phyloP scores from a whole-genome alignment of 2,113 vertebrate genomes.

The Notothenia coriiceps region DNA sequence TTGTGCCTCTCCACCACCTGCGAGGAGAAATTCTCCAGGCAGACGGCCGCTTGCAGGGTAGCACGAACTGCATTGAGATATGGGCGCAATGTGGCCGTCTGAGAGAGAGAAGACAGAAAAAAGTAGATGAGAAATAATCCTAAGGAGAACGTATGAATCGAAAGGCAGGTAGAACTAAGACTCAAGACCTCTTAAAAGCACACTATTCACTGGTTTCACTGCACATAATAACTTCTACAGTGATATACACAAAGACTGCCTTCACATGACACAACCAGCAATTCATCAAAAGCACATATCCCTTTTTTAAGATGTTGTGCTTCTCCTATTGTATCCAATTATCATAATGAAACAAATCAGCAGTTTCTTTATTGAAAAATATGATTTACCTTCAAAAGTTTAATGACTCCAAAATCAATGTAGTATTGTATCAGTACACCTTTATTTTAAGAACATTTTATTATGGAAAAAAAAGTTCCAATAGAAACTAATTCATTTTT shows the following conservation, averaged over 20 bases:
- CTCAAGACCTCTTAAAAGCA: not conserved
- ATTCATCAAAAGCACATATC: not conserved
- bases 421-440: too few relatives aligned
- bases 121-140: not conserved
- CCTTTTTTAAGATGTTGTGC: too few relatives aligned
- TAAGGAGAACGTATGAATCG: constrained; percentile 1
- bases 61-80: constrained; percentile 98
- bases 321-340: too few relatives aligned
- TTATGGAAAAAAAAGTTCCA: too few relatives aligned
- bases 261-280: not conserved
- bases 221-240: not conserved
- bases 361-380: too few relatives aligned
- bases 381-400: too few relatives aligned
- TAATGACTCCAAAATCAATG: too few relatives aligned
- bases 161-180: not conserved
- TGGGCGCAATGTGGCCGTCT: constrained; percentile 97
- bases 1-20: constrained; percentile 99
- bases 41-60: constrained; percentile 96
- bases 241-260: not conserved
- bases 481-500: too few relatives aligned
- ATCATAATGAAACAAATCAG: too few relatives aligned
- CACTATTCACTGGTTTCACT: not conserved
- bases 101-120: constrained; percentile 9
- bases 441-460: too few relatives aligned
- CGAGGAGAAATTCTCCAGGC: constrained; percentile 98